Percentiles rank a stretch among this genome's conserved stretches.
phyloP scores from a whole-genome alignment of 2,888 invertebrate genomes.

The Spilosoma lubricipeda region DNA sequence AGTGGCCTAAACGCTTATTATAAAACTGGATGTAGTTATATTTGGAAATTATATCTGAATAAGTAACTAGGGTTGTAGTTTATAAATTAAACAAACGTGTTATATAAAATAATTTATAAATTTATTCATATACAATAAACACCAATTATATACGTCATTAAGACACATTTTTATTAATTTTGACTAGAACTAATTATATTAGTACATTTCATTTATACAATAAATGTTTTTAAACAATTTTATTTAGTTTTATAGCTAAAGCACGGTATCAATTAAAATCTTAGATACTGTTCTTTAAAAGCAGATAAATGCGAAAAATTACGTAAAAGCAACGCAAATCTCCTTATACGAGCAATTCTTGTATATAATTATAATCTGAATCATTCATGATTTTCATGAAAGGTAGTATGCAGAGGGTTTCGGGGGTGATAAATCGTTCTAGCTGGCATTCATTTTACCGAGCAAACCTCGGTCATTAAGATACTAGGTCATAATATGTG shows the following conservation, averaged over 20 bases:
- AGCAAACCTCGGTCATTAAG: too few relatives aligned
- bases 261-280: neutral
- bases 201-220: neutral
- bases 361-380: too few relatives aligned
- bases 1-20: neutral
- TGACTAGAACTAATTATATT: slow-evolving; percentile 13
- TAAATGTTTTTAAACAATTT: neutral
- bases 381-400: too few relatives aligned
- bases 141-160: neutral
- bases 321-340: too few relatives aligned
- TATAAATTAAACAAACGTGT: neutral
- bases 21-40: neutral
- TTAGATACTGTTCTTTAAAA: neutral
- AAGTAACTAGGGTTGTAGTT: neutral
- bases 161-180: slow-evolving; percentile 5
- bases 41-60: neutral
- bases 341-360: too few relatives aligned
- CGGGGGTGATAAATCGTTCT: too few relatives aligned
- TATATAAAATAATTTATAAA: neutral
- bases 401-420: too few relatives aligned
- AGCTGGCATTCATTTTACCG: too few relatives aligned
- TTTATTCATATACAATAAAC: neutral
- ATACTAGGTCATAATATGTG: too few relatives aligned
- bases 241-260: neutral
- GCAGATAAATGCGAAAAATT: neutral